Evolutionary conservation across 1,140 invertebrate genomes (phyloP).

Genomic region (Lasaia peninsularis): DNA sequence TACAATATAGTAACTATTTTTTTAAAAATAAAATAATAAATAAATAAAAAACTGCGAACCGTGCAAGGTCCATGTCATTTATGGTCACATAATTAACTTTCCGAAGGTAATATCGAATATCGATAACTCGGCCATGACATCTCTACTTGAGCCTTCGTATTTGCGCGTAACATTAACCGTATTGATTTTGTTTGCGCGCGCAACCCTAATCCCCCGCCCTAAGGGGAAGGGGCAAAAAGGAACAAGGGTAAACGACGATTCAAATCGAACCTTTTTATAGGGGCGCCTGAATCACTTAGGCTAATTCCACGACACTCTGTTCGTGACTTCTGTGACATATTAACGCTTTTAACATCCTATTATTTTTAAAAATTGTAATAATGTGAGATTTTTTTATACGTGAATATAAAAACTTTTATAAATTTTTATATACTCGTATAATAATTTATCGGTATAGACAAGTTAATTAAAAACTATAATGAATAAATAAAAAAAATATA

Average conservation of each 20-base stretch:
- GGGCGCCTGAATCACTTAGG: constrained; percentile 59
- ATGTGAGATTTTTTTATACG: too few relatives aligned
- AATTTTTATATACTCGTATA: too few relatives aligned
- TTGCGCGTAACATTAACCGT: constrained; percentile 63
- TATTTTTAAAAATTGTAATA: neutral
- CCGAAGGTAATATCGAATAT: constrained; percentile 20
- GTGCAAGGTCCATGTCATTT: too few relatives aligned
- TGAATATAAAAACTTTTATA: too few relatives aligned
- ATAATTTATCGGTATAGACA: too few relatives aligned
- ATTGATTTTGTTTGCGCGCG: constrained; percentile 74
- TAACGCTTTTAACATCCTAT: constrained; percentile 5
- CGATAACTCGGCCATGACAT: constrained; percentile 54
- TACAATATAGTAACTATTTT: too few relatives aligned
- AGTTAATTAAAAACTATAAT: too few relatives aligned
- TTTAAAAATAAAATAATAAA: too few relatives aligned
- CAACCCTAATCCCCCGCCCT: constrained; percentile 39
- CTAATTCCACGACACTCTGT: constrained; percentile 55
- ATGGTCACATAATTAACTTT: neutral
- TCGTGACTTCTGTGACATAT: constrained; percentile 29
- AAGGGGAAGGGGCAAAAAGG: constrained; percentile 37
- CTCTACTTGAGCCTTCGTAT: constrained; percentile 48
- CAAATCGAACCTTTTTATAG: constrained; percentile 70
- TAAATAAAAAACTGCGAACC: neutral
- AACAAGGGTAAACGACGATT: constrained; percentile 56
- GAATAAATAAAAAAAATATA: too few relatives aligned